These are phyloP conservation scores for Hirundo rustica DNA, from an alignment of 2,797 vertebrate genomes.

Conservation along the genomic window DNA sequence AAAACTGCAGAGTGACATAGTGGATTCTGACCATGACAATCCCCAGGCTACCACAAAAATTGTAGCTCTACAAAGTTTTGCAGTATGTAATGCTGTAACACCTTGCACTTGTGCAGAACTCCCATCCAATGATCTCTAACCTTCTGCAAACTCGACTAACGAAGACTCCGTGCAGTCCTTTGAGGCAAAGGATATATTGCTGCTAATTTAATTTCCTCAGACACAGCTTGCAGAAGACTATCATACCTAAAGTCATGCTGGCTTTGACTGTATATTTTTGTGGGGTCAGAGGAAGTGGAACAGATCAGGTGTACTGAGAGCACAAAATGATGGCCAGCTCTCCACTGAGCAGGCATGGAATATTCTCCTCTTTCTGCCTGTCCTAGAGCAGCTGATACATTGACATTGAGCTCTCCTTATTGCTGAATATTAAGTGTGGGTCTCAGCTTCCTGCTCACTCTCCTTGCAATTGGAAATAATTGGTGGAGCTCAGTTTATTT, in stretches of 20 bases:
- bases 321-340: neutral
- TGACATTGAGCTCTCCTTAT: neutral
- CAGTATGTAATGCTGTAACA: neutral
- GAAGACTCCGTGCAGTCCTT: neutral
- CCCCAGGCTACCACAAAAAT: conserved; percentile 28
- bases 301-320: neutral
- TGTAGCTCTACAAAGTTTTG: neutral
- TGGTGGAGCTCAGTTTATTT: neutral
- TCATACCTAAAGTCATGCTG: neutral
- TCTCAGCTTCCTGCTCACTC: neutral
- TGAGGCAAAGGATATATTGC: conserved; percentile 21
- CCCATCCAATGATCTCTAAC: neutral
- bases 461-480: neutral
- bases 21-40: conserved; percentile 11
- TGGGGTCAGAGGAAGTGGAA: neutral
- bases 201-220: conserved; percentile 41
- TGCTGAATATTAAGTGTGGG: neutral
- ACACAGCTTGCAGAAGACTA: conserved; percentile 1
- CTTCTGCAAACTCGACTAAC: neutral
- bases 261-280: conserved; percentile 7
- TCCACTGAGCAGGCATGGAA: neutral
- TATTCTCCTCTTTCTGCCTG: neutral
- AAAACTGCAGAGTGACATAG: neutral
- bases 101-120: neutral
- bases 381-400: neutral